Conservation (phyloP, 1,140 invertebrate species). For the Copidosoma floridanum region DNA sequence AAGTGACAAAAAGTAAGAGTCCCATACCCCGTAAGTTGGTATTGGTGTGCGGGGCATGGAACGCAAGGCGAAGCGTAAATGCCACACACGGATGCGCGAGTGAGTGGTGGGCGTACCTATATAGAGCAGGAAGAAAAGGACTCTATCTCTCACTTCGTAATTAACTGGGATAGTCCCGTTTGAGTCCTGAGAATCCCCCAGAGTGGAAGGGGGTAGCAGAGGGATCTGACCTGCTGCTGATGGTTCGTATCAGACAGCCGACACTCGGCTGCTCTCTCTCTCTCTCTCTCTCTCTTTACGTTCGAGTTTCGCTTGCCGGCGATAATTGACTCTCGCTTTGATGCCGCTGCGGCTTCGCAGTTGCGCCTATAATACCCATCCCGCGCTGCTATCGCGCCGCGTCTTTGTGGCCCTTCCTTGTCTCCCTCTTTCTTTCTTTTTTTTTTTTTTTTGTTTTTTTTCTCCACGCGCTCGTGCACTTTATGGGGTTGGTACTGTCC, state of each 20-base stretch:
- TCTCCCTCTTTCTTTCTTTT: neutral
- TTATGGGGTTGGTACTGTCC: neutral
- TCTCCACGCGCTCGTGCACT: neutral
- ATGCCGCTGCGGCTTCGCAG: constrained; percentile 23
- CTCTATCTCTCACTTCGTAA: constrained; percentile 45
- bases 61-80: constrained; percentile 8
- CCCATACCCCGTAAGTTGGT: too few relatives aligned
- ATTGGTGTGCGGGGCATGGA: neutral
- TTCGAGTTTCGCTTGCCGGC: constrained; percentile 51
- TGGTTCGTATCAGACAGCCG: constrained; percentile 35
- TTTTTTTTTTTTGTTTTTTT: neutral
- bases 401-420: neutral
- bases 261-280: constrained; percentile 31
- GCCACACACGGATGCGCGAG: neutral
- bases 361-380: constrained; percentile 28
- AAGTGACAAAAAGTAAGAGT: neutral
- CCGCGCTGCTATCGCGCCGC: constrained; percentile 30
- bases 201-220: too few relatives aligned
- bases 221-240: constrained; percentile 49
- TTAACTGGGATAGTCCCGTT: constrained; percentile 51
- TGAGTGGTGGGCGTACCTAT: neutral
- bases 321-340: constrained; percentile 53
- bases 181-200: constrained; percentile 51
- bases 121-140: constrained; percentile 36
- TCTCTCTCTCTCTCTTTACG: too few relatives aligned